phyloP scores from a whole-genome alignment of 2,888 invertebrate genomes.

The Trachelus tabidus region DNA sequence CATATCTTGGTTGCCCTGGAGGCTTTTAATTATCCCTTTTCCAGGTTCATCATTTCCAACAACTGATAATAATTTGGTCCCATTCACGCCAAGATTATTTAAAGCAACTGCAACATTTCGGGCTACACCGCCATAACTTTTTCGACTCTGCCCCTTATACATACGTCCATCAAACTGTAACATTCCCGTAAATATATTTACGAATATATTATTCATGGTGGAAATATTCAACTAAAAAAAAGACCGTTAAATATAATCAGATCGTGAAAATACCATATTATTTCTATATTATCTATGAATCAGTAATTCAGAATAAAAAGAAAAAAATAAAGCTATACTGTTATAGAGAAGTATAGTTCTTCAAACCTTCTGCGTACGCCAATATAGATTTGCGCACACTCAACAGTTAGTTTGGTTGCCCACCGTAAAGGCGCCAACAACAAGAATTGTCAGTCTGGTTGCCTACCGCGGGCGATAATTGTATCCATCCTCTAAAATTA shows the following conservation, averaged over 20 bases:
- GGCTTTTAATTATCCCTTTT: conserved; percentile 44
- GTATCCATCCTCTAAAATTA: conserved; percentile 26
- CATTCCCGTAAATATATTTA: background rate
- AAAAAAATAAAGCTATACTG: background rate
- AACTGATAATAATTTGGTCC: conserved; percentile 56
- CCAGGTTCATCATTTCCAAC: conserved; percentile 58
- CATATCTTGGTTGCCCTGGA: conserved; percentile 42
- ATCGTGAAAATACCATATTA: background rate
- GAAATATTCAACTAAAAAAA: background rate
- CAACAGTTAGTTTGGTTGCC: conserved; percentile 33
- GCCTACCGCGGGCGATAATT: conserved; percentile 48
- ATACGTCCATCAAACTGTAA: conserved; percentile 84
- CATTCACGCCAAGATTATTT: conserved; percentile 74
- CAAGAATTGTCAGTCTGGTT: conserved; percentile 48
- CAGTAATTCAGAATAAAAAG: background rate
- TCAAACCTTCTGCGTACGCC: background rate
- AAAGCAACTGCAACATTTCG: conserved; percentile 92
- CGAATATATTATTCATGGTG: background rate
- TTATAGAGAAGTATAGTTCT: background rate
- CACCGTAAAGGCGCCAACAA: conserved; percentile 40
- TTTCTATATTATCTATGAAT: background rate
- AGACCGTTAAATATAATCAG: background rate
- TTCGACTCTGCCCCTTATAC: conserved; percentile 73
- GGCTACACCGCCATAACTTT: conserved; percentile 89
- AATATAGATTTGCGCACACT: conserved; percentile 29